Percentiles rank a stretch among this genome's conserved stretches.
These are phyloP conservation scores for Penelope pileata DNA, from an alignment of 2,113 vertebrate genomes.

Conservation along the genomic window DNA sequence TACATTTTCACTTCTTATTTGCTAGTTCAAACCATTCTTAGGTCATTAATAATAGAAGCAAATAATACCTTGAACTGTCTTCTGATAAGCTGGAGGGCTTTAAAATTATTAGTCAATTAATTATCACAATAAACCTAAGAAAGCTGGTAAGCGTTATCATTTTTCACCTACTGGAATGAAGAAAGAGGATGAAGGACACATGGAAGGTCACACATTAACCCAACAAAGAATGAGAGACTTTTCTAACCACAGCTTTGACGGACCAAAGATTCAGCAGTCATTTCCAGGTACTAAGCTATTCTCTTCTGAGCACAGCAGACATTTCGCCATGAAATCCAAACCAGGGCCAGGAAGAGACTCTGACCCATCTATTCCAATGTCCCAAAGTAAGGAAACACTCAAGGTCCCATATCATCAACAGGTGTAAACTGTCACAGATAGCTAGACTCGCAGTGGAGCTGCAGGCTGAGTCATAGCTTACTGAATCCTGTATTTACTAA, in stretches of 20 bases:
- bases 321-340: not conserved
- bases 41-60: not conserved
- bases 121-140: constrained; percentile 4
- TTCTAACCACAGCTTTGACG: not conserved
- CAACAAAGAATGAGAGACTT: not conserved
- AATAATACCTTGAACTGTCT: not conserved
- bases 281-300: not conserved
- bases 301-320: not conserved
- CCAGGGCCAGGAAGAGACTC: not conserved
- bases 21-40: not conserved
- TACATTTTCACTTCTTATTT: not conserved
- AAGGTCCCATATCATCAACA: not conserved
- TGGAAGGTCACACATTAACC: not conserved
- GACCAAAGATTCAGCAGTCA: not conserved
- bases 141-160: not conserved
- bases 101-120: constrained; percentile 41
- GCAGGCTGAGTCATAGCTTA: not conserved
- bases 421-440: not conserved
- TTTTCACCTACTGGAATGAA: not conserved
- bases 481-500: not conserved
- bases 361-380: not conserved
- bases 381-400: not conserved
- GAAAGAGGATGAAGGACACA: constrained; percentile 1
- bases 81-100: constrained; percentile 31
- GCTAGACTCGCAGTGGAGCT: not conserved